Evolutionary conservation across 2,113 vertebrate species (phyloP).

Genomic region (Zosterops pallidus): DNA sequence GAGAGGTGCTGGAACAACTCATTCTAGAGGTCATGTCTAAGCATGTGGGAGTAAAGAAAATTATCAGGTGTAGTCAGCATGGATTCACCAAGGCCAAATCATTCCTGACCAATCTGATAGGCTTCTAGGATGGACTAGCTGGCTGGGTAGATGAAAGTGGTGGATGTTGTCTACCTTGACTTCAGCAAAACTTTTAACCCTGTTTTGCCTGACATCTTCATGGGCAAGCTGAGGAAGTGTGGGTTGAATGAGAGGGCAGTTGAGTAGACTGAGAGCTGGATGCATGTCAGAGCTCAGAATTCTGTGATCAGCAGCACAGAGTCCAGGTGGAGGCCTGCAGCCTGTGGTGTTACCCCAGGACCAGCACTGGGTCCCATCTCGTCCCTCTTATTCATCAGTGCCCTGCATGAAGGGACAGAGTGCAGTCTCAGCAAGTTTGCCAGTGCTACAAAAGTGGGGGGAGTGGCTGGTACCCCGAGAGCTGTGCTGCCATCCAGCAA

Average conservation of each 20-base stretch:
- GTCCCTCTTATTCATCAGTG: neutral
- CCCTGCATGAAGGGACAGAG: neutral
- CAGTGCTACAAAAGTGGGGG: neutral
- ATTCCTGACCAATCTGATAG: neutral
- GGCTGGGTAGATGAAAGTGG: neutral
- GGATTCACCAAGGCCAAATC: neutral
- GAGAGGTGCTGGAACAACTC: neutral
- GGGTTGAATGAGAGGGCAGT: neutral
- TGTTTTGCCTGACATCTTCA: neutral
- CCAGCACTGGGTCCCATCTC: rapidly evolving
- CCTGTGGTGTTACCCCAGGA: neutral
- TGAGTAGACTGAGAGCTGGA: neutral
- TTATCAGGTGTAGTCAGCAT: neutral
- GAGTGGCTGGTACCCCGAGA: neutral
- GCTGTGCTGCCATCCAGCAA: neutral
- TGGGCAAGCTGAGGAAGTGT: neutral
- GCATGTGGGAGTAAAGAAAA: neutral
- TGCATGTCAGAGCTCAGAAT: neutral
- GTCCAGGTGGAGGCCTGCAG: neutral
- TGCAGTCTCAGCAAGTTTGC: neutral
- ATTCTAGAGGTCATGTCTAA: neutral
- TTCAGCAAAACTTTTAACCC: neutral
- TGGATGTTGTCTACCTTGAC: neutral
- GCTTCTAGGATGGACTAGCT: neutral
- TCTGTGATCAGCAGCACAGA: neutral